Conservation (phyloP, 2,113 vertebrate genomes). For the Marcusenius ussheri region DNA sequence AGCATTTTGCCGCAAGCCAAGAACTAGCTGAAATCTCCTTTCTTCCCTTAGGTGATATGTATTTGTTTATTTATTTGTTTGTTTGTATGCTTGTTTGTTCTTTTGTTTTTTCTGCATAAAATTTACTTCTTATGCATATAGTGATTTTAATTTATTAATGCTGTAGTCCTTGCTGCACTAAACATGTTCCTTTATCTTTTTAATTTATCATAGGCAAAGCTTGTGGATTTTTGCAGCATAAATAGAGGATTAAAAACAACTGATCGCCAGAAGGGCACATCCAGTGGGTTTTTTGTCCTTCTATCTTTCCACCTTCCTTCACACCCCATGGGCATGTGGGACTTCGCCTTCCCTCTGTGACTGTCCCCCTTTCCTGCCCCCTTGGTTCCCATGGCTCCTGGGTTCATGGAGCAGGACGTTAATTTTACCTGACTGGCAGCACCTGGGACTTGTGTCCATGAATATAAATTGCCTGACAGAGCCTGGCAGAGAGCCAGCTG, state of each 20-base stretch:
- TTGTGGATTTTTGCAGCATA: not conserved
- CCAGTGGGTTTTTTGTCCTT: not conserved
- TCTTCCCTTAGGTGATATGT: not conserved
- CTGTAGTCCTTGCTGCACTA: not conserved
- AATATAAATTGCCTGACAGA: slow-evolving; percentile 4
- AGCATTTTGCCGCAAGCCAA: not conserved
- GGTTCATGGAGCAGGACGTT: not conserved
- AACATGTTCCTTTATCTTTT: not conserved
- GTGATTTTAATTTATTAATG: not conserved
- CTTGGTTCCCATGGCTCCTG: not conserved
- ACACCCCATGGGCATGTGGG: no score
- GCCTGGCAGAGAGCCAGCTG: not conserved
- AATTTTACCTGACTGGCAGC: slow-evolving; percentile 17
- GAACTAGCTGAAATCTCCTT: not conserved
- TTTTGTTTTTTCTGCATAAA: not conserved
- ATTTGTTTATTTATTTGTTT: not conserved
- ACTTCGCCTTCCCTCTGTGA: not conserved
- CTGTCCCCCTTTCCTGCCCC: not conserved
- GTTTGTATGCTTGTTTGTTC: not conserved
- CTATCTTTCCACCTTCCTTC: not conserved
- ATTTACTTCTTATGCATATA: not conserved
- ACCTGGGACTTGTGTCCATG: slow-evolving; percentile 14
- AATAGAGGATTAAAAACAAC: not conserved
- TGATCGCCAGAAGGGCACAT: not conserved
- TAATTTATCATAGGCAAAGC: not conserved